Evolutionary conservation across 2,797 vertebrate species (phyloP).

Genomic region (Coracias cyanogaster): DNA sequence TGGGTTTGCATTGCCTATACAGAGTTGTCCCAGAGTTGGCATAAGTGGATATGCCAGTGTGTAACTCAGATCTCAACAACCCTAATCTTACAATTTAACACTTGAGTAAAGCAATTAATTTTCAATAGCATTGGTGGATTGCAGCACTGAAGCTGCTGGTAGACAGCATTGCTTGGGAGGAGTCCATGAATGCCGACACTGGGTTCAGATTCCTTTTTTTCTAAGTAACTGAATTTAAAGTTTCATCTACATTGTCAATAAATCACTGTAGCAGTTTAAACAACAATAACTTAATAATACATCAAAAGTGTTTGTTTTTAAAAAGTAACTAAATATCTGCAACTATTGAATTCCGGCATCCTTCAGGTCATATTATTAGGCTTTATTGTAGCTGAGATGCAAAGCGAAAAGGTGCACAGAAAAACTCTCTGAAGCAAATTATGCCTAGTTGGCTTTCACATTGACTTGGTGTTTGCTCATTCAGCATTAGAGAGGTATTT

Average conservation of each 20-base stretch:
- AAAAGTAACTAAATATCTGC: not conserved
- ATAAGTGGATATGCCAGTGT: not conserved
- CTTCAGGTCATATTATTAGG: not conserved
- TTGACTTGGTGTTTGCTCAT: slow-evolving; percentile 46
- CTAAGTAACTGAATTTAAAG: not conserved
- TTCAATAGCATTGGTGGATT: not conserved
- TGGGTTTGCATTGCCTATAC: accelerated
- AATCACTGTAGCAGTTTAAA: not conserved
- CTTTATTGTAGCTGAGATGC: not conserved
- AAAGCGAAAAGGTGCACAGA: not conserved
- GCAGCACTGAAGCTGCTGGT: not conserved
- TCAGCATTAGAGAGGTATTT: slow-evolving; percentile 38
- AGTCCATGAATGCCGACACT: not conserved
- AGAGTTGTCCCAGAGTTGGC: not conserved
- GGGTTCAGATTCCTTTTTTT: not conserved
- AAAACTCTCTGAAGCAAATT: slow-evolving; percentile 25
- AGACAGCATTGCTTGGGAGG: not conserved
- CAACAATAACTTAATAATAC: not conserved
- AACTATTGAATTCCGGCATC: not conserved
- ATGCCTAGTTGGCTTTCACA: slow-evolving; percentile 39
- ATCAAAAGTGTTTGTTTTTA: not conserved
- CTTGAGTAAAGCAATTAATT: not conserved
- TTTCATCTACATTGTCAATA: not conserved
- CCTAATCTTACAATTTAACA: not conserved
- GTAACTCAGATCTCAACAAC: not conserved